These are phyloP conservation scores for Amblyteles armatorius DNA, from an alignment of 2,888 invertebrate species.

Conservation along the genomic window DNA sequence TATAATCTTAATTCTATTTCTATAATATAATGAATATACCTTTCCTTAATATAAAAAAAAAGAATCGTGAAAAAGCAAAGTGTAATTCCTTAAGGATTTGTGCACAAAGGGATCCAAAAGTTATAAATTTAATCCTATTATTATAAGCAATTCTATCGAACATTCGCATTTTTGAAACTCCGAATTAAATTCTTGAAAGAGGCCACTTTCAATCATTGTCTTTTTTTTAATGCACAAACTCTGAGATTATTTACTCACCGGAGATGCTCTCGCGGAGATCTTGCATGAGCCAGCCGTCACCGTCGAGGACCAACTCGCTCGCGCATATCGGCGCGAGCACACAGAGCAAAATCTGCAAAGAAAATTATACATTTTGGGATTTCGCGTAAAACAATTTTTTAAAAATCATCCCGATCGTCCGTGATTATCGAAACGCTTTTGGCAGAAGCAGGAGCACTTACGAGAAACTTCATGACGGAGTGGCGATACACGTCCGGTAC, in stretches of 20 bases:
- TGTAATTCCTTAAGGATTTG: too few relatives aligned
- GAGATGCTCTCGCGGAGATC: constrained; percentile 34
- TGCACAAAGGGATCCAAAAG: too few relatives aligned
- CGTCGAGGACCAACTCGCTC: constrained; percentile 51
- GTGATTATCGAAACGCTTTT: neutral
- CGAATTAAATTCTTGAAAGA: too few relatives aligned
- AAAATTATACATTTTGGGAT: constrained; percentile 17
- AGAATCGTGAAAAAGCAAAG: neutral
- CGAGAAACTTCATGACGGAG: constrained; percentile 79
- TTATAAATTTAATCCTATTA: too few relatives aligned
- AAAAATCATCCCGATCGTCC: neutral
- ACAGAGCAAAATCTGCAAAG: constrained; percentile 65
- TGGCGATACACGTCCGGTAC: constrained; percentile 48
- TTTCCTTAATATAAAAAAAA: neutral
- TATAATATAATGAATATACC: too few relatives aligned
- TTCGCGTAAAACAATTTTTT: neutral
- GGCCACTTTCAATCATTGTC: too few relatives aligned
- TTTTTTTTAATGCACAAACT: too few relatives aligned
- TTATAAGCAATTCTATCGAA: too few relatives aligned
- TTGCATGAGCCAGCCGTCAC: constrained; percentile 53
- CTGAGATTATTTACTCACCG: constrained; percentile 27
- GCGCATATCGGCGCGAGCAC: constrained; percentile 66
- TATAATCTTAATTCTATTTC: too few relatives aligned
- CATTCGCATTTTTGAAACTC: too few relatives aligned
- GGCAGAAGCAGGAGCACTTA: constrained; percentile 72